phyloP scores from a whole-genome alignment of 2,113 vertebrate species.

The Ictidomys tridecemlineatus region DNA sequence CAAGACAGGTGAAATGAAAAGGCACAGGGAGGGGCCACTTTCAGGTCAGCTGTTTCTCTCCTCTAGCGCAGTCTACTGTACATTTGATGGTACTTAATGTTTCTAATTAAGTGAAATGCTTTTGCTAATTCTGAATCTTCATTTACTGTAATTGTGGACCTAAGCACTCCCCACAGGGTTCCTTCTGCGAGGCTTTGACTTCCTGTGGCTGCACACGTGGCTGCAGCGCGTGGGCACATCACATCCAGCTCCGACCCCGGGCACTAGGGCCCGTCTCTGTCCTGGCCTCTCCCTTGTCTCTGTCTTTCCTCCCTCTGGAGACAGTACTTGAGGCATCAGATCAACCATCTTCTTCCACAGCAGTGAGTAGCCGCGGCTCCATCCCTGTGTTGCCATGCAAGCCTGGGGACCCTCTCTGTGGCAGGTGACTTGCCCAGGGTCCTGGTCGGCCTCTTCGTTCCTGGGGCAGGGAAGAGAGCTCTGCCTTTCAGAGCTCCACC shows the following conservation, averaged over 20 bases:
- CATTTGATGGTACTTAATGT: slow-evolving; percentile 62
- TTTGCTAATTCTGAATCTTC: slow-evolving; percentile 77
- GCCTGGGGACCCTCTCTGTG: slow-evolving; percentile 50
- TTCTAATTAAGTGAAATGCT: slow-evolving; percentile 76
- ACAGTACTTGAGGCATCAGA: slow-evolving; percentile 81
- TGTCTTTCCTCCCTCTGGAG: slow-evolving; percentile 51
- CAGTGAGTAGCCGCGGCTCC: slow-evolving; percentile 84
- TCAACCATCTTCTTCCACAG: slow-evolving; percentile 74
- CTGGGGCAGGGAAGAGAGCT: slow-evolving; percentile 80
- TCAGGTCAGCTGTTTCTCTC: slow-evolving; percentile 68
- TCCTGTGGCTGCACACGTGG: slow-evolving; percentile 37
- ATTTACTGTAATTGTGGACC: slow-evolving; percentile 76
- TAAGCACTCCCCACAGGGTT: slow-evolving; percentile 70
- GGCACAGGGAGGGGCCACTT: slow-evolving; percentile 15
- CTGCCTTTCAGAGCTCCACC: slow-evolving; percentile 71
- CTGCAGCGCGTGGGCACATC: slow-evolving; percentile 41
- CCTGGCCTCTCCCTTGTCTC: background rate
- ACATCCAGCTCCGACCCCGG: background rate
- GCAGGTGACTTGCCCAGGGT: no score
- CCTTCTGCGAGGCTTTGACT: slow-evolving; percentile 70
- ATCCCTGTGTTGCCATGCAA: slow-evolving; percentile 77
- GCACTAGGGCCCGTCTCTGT: background rate
- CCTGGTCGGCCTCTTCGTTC: slow-evolving; percentile 45
- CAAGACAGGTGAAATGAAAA: slow-evolving; percentile 8
- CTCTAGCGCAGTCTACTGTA: slow-evolving; percentile 64